Base-by-base conservation (phyloP, 2,888 invertebrate genomes). In the Hypena proboscidalis region DNA sequence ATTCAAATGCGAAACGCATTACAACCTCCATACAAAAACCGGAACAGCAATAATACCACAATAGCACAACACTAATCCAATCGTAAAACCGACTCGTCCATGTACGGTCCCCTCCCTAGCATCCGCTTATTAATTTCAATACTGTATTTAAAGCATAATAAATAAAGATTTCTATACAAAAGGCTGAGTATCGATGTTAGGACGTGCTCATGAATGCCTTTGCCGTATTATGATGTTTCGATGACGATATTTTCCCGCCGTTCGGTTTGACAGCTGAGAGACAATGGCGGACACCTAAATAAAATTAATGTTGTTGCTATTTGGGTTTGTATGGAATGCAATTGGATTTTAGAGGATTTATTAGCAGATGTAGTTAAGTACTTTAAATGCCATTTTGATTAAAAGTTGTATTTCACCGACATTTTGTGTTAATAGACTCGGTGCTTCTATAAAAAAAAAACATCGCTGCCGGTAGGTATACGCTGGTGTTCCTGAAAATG, bases 181-280 rank as follows among this genome's bases (percentile, higher is more conserved):
- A 67, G 60, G 58, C 49, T 63, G 61, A 65, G 70, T 74, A 73
- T 72, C 72, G 70, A 67, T 73, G 76, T 43, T n/a, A 29, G 40
- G 60, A 84, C 86, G 86, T 86, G 86, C 74, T 80, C 60, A 22
- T 47, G 84, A 80, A 84, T 78, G 67, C 72, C 64, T 61, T 64
- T 57, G 69, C 67, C 68, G 88, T 62, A 87, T 89, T 89, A 89
- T 70, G 66, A 53, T 49, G 48, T 45, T 67, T 57, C 59, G 64
- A 69, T 69, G 69, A 62, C 70, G 67, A 70, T 72, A 73, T 62
- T 48, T 57, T 49, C 69, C 61, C 53, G 53, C 65, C 46, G 41
- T 40, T 50, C 29, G 23, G 20, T 38, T 40, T 38, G 56, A 48
- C 54, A 58, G 58, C 49, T 58, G 66, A 51, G 39, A 38, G 20